A percentile compares a stretch with the other conserved stretches of the same genome.
phyloP scores from a whole-genome alignment of 1,140 invertebrate species.

The Pteromalus puparum region DNA sequence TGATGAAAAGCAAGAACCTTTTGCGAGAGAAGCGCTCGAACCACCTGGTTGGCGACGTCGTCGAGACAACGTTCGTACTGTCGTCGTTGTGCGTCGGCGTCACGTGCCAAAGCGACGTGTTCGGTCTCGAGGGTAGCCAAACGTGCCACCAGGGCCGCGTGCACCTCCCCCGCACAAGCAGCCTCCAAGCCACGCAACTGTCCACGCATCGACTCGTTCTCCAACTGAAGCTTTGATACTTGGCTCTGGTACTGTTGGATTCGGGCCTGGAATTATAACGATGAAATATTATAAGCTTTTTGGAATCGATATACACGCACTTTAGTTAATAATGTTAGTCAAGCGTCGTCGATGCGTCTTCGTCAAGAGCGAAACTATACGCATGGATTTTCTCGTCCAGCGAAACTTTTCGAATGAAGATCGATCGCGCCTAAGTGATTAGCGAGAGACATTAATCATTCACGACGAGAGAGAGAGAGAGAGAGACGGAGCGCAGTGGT shows the following conservation, averaged over 20 bases:
- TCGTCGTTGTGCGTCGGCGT: slow-evolving; percentile 79
- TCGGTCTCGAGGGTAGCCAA: slow-evolving; percentile 80
- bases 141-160: slow-evolving; percentile 77
- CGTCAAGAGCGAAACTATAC: neutral
- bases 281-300: neutral
- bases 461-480: neutral
- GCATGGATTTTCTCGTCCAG: neutral
- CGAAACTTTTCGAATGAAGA: slow-evolving; percentile 40
- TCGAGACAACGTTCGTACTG: slow-evolving; percentile 87
- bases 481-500: slow-evolving; percentile 4
- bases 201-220: slow-evolving; percentile 84
- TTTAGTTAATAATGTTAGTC: neutral
- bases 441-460: slow-evolving; percentile 24
- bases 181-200: slow-evolving; percentile 79
- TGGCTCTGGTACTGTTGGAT: slow-evolving; percentile 85
- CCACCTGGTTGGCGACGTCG: slow-evolving; percentile 87
- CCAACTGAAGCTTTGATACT: slow-evolving; percentile 82
- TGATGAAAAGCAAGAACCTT: slow-evolving; percentile 78
- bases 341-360: neutral
- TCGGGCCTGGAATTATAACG: slow-evolving; percentile 77
- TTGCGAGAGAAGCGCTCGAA: slow-evolving; percentile 87
- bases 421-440: slow-evolving; percentile 42
- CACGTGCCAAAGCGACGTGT: slow-evolving; percentile 77
- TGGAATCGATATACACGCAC: neutral
- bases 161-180: slow-evolving; percentile 75